Base-by-base conservation (phyloP, 1,140 invertebrate genomes). In the Brachionus paranguensis region DNA sequence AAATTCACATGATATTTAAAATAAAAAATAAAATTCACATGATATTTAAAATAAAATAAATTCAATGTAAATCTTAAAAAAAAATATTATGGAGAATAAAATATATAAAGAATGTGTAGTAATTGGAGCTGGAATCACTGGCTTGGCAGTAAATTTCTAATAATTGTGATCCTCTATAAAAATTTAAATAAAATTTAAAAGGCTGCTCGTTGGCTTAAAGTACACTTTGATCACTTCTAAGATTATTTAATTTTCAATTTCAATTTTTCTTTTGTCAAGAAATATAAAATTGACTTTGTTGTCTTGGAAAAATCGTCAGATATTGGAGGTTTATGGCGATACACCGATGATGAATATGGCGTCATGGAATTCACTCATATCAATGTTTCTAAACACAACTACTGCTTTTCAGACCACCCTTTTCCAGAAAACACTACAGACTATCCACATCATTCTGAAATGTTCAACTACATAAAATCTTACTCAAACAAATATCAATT, bases 331-430 rank as follows among this genome's bases (percentile, higher is more conserved):
- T 84, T 89, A 41, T 89, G 88, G 88, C 86, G 85, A 0, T 89
- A 86, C 85, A 85, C 86, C 64, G 88, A 88, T 84, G 84, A 88
- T 85, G 87, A 87, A 29, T 89, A 89, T 86, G 88, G 88, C 37
- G 88, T 89, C 10, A 89, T 89, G 88, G 86, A 86, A 78, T 89
- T 88, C 81, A 89, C 88, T 43, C 88, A 89, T 83, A 89, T 89
- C 81, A 89, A 89, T 88, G 88, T 88, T 6, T 88, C 87, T 45
- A 89, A 88, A 83, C 85, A 89, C 84, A 89, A 89, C 84, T 89
- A 89, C 85, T 87, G 87, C 83, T 89, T 88, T 83, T 88, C 88
- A 2, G 88, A 89, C 78, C 88, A 86, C 84, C 87, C 88, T 8
- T 88, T 88, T 65, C 87, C 87, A 3, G 87, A 88, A 5, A 85